These are phyloP conservation scores for Neofelis nebulosa DNA, from an alignment of 2,113 vertebrate genomes.

Conservation along the genomic window DNA sequence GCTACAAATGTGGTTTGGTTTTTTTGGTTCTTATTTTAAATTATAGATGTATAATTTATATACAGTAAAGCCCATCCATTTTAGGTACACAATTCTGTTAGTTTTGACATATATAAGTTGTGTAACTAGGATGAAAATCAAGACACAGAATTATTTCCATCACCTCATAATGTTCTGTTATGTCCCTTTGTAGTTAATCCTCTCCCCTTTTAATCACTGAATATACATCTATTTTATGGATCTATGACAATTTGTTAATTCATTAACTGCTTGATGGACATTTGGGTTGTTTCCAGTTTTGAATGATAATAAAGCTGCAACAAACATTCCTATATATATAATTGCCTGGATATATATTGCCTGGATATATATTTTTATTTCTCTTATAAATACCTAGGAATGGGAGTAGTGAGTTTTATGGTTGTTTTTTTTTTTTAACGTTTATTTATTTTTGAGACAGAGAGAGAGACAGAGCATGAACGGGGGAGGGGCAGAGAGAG, in stretches of 20 bases:
- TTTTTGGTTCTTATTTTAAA: neutral
- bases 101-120: neutral
- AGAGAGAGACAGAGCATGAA: too few species aligned
- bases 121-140: neutral
- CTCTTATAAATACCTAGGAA: neutral
- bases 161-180: neutral
- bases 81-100: neutral
- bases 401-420: constrained; percentile 6
- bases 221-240: neutral
- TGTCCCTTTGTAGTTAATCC: neutral
- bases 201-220: neutral
- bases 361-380: neutral
- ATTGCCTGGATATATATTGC: neutral
- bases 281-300: neutral
- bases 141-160: neutral
- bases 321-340: neutral
- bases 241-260: neutral
- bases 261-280: neutral
- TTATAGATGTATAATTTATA: neutral
- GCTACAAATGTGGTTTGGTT: neutral
- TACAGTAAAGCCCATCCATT: neutral
- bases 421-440: too few species aligned
- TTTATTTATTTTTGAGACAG: too few species aligned
- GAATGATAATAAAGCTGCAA: neutral
- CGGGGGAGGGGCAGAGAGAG: too few species aligned